phyloP scores from a whole-genome alignment of 2,797 vertebrate genomes.

The Lacerta bilineata region DNA sequence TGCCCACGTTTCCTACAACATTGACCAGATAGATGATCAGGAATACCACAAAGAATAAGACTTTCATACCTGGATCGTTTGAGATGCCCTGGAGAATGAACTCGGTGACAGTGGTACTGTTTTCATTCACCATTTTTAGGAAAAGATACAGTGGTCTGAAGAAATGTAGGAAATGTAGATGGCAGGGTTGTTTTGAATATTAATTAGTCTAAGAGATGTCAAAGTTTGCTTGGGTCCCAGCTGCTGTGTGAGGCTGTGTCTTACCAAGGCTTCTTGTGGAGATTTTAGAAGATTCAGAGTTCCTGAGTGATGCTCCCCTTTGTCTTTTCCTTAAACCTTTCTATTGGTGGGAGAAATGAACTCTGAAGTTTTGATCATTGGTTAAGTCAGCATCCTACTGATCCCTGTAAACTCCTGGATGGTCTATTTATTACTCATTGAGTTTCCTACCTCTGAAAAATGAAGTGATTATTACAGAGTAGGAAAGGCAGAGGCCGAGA shows the following conservation, averaged over 20 bases:
- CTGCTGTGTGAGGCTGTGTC: neutral
- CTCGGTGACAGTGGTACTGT: slow-evolving; percentile 19
- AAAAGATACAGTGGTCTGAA: neutral
- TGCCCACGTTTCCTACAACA: slow-evolving; percentile 41
- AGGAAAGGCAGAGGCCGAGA: neutral
- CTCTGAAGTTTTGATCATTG: neutral
- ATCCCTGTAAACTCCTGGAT: neutral
- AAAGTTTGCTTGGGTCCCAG: neutral
- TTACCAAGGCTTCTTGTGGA: neutral
- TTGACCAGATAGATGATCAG: slow-evolving; percentile 29
- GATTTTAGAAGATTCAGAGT: neutral
- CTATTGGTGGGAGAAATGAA: neutral
- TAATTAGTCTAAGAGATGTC: too few relatives aligned
- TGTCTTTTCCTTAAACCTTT: neutral
- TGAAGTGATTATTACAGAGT: neutral
- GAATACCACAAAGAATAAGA: slow-evolving; percentile 43
- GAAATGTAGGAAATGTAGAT: neutral
- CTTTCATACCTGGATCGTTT: neutral
- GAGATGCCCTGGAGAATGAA: slow-evolving; percentile 59
- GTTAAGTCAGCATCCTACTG: neutral
- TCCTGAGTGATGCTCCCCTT: neutral
- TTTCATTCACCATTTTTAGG: slow-evolving; percentile 34
- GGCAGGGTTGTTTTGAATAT: neutral
- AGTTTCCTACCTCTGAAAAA: neutral
- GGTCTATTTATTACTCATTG: neutral